Evolutionary conservation across 2,113 vertebrate genomes (phyloP).

Genomic region (Eonycteris spelaea): DNA sequence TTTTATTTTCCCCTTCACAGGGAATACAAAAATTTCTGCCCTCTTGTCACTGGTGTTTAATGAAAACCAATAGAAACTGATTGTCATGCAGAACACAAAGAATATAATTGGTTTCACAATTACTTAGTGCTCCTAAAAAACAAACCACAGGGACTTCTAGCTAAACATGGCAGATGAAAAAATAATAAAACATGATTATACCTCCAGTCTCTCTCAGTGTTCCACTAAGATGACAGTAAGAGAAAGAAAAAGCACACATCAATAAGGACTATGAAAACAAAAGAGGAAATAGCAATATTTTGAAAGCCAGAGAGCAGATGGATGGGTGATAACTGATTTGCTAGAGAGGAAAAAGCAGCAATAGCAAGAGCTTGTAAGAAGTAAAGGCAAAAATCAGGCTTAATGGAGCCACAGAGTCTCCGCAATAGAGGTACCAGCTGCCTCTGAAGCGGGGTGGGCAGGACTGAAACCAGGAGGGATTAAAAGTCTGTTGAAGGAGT

Average conservation of each 20-base stretch:
- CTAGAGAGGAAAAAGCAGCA: neutral
- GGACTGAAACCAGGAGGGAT: neutral
- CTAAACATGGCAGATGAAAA: neutral
- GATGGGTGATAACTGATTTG: neutral
- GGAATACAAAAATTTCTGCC: constrained; percentile 24
- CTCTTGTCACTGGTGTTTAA: constrained; percentile 22
- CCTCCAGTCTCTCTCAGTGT: neutral
- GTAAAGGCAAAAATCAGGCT: neutral
- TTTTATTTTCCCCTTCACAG: neutral
- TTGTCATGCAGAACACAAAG: neutral
- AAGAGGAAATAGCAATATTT: neutral
- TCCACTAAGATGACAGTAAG: neutral
- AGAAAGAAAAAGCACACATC: neutral
- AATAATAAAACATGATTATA: neutral
- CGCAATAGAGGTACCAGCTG: neutral
- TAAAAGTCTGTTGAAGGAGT: neutral
- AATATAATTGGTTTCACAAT: constrained; percentile 13
- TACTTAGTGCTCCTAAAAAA: neutral
- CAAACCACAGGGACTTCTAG: constrained; percentile 6
- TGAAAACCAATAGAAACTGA: constrained; percentile 31
- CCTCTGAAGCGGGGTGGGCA: rapidly evolving
- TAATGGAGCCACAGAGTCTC: neutral
- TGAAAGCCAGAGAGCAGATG: neutral
- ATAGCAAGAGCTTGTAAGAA: neutral
- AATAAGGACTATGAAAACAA: neutral